These are phyloP conservation scores for Drosophila mimetica DNA, from an alignment of 2,888 invertebrate species.

Conservation along the genomic window DNA sequence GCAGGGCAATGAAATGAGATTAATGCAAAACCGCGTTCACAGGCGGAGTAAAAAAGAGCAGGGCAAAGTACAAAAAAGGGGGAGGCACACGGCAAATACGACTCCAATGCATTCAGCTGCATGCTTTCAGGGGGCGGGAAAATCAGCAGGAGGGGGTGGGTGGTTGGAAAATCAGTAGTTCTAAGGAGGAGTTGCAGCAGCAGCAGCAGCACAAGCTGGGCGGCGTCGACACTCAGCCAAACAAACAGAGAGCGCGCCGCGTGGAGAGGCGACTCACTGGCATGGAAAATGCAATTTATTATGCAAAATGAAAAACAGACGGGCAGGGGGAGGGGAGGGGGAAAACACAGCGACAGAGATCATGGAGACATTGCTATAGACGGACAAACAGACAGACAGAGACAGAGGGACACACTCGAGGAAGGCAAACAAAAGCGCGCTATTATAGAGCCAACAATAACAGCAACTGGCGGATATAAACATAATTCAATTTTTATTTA, in stretches of 20 bases:
- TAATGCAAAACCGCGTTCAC: slow-evolving; percentile 74
- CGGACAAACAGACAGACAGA: slow-evolving; percentile 14
- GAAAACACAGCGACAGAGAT: slow-evolving; percentile 51
- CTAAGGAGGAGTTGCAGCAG: slow-evolving; percentile 12
- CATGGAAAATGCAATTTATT: slow-evolving; percentile 82
- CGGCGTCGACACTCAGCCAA: slow-evolving; percentile 43
- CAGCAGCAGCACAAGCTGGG: slow-evolving; percentile 13
- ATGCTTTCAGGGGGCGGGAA: slow-evolving; percentile 11
- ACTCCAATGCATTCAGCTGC: slow-evolving; percentile 36
- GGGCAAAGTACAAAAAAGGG: slow-evolving; percentile 38
- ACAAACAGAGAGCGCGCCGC: slow-evolving; percentile 28
- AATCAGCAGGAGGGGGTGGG: no score
- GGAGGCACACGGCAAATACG: slow-evolving; percentile 64
- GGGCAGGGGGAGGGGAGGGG: slow-evolving; percentile 11
- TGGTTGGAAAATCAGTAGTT: neutral
- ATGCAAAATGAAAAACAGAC: slow-evolving; percentile 77
- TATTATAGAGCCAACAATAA: slow-evolving; percentile 76
- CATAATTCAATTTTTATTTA: slow-evolving; percentile 81
- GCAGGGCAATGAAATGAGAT: slow-evolving; percentile 75
- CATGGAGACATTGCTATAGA: slow-evolving; percentile 52
- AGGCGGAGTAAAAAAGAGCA: slow-evolving; percentile 53
- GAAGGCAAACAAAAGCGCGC: slow-evolving; percentile 65
- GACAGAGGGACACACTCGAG: slow-evolving; percentile 24
- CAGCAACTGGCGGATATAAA: slow-evolving; percentile 75
- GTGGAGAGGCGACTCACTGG: slow-evolving; percentile 56